Evolutionary conservation across 2,113 vertebrate genomes (phyloP), one percentile per base, ranked within the genome.

Genomic region (Thomomys bottae): DNA sequence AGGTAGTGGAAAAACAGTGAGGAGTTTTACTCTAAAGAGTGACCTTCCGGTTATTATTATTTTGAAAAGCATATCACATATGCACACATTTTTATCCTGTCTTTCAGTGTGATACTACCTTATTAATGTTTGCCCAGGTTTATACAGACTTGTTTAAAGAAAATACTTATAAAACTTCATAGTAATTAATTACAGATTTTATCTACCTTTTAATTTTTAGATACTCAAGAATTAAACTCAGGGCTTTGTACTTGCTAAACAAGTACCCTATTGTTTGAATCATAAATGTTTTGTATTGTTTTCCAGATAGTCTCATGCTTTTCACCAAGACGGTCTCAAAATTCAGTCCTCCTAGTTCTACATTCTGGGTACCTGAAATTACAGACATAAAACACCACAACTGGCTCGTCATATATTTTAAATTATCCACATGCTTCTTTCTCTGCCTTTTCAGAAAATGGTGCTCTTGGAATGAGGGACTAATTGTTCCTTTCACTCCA

Each of bases 181-280:
- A 73, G 83, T 57, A 88, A 72, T 86, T 95, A 54, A 72, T 57
- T 28, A 72, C 26, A 12, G 64, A 45, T 34, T 89, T 88, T 42
- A 45, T 67, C 26, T 61, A 61, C 7, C 28, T 64, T 59, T 59
- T 59, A 59, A 20, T 59, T 59, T 59, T 59, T 59, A 17, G 17
- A 59, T 11, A 17, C 12, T 59, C 5, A 17, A 59, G 57, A 12
- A 59, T 23, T 59, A 23, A 59, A 59, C 20, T 59, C 20, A 21
- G 49, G 49, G 8, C 15, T 15, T 54, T 54, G 8, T 54, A 15
- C 49, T 54, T 54, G 49, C 49, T 54, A 54, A 15, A 15, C 49
- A 54, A 54, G n/a, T n/a, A n/a, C n/a, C n/a, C n/a, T n/a, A n/a
- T n/a, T n/a, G n/a, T n/a, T n/a, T n/a, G n/a, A n/a, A n/a, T n/a